These are phyloP conservation scores for Tiliacea aurago DNA, from an alignment of 2,888 invertebrate genomes.

Conservation along the genomic window DNA sequence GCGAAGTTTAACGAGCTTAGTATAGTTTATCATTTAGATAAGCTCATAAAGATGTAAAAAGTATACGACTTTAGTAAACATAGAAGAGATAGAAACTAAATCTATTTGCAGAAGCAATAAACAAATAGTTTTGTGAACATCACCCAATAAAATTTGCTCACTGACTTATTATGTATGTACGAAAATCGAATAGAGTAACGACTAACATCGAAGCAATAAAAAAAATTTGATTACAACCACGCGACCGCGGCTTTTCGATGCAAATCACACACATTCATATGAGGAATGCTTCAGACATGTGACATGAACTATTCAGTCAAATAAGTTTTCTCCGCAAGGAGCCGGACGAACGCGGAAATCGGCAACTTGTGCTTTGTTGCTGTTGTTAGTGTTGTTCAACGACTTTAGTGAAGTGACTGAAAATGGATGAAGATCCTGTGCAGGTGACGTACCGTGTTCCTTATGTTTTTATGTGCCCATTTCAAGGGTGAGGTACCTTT, in stretches of 20 bases:
- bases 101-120: constrained; percentile 10
- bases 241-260: constrained; percentile 76
- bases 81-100: not conserved
- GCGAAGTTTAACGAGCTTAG: not conserved
- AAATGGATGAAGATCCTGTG: constrained; percentile 69
- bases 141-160: constrained; percentile 7
- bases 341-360: constrained; percentile 70
- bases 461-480: not conserved
- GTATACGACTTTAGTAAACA: not conserved
- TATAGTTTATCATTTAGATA: too few relatives aligned
- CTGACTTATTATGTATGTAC: constrained; percentile 38
- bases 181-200: constrained; percentile 44
- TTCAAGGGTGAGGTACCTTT: not conserved
- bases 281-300: constrained; percentile 77
- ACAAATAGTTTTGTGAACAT: constrained; percentile 14
- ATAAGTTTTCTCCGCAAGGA: constrained; percentile 75
- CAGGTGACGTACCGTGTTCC: constrained; percentile 61
- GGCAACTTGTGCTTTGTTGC: constrained; percentile 29
- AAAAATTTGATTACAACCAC: constrained; percentile 69
- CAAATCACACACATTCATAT: constrained; percentile 77
- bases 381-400: constrained; percentile 20
- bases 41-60: not conserved
- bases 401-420: constrained; percentile 45
- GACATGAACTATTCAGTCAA: constrained; percentile 80
- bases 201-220: constrained; percentile 59